Evolutionary conservation across 92 coral and sea anemone genomes (phyloP), one percentile per base, ranked within the genome.

Genomic region (Bergia puertoricense): DNA sequence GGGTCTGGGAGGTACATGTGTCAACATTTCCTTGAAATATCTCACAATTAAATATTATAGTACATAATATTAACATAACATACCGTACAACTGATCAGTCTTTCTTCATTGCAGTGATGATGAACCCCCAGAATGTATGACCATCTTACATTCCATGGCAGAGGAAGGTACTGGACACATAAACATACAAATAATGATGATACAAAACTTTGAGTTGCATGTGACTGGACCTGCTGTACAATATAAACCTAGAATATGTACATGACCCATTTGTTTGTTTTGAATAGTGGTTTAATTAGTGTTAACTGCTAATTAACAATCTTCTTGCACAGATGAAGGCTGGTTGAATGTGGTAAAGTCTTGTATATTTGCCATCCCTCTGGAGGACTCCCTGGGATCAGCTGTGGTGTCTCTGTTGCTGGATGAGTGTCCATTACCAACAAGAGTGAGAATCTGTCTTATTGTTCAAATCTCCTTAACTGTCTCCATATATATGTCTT

Each of bases 361-460:
- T 5, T 97, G 99, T 80, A 93, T 97, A 76, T 92, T 91, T 89
- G 93, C 96, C 3, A 97, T 97, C 45, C 99, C 99, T 0, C 78
- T 97, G 48, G 98, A 91, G 62, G 98, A 92, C 90, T 93, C 96
- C 7, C 96, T 97, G 39, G 99, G 98, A 16, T 93, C 99, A 74
- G 99, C 99, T 36, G 96, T 97, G 59, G 95, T 97, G 84, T 95
- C 98, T 72, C 79, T 97, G 51, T 92, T 97, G 57, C 88, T 97
- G 80, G 99, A 97, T 84, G 99, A 97, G 86, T 97, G 99, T 44
- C 98, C 99, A 18, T 90, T 97, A 50, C 98, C 99, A 82, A 94
- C 99, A 38, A 94, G 94, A 95, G 99, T 97, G 84, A 92, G 85
- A 37, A 14, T 6, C 13, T 13, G n/a, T n/a, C 67, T 18, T 2